A percentile compares a stretch with the other conserved stretches of the same genome.
Conservation (phyloP, 2,888 invertebrate species). For the Psylliodes chrysocephalus region DNA sequence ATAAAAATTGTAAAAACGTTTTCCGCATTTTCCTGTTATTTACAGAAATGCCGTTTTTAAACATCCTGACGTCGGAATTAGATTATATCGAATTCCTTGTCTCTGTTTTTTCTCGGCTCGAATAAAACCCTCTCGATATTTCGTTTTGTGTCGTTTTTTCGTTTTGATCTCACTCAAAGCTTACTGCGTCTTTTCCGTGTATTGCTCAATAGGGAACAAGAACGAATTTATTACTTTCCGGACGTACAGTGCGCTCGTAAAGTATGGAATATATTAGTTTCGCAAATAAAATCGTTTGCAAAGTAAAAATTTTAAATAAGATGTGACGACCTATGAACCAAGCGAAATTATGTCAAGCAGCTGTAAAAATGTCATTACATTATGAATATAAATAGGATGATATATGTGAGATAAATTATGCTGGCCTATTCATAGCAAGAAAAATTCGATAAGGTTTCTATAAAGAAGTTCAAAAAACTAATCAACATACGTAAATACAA, state of each 20-base stretch:
- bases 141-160: constrained; percentile 1
- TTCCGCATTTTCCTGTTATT: constrained; percentile 4
- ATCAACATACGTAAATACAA: no score
- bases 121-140: constrained; percentile 2
- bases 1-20: background rate
- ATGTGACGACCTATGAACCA: no score
- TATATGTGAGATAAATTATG: no score
- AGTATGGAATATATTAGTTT: background rate
- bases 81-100: constrained; percentile 4
- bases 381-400: no score
- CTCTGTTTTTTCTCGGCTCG: background rate
- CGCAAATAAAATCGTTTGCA: no score
- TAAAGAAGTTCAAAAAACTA: no score
- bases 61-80: constrained; percentile 2
- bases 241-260: background rate
- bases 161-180: background rate
- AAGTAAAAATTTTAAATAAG: no score
- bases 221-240: background rate
- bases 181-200: background rate
- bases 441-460: no score
- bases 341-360: no score
- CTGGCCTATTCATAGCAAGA: no score
- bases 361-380: no score
- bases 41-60: background rate
- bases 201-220: constrained; percentile 3